Conservation (phyloP, 2,113 vertebrate genomes). For the Cochlearius cochlearius region DNA sequence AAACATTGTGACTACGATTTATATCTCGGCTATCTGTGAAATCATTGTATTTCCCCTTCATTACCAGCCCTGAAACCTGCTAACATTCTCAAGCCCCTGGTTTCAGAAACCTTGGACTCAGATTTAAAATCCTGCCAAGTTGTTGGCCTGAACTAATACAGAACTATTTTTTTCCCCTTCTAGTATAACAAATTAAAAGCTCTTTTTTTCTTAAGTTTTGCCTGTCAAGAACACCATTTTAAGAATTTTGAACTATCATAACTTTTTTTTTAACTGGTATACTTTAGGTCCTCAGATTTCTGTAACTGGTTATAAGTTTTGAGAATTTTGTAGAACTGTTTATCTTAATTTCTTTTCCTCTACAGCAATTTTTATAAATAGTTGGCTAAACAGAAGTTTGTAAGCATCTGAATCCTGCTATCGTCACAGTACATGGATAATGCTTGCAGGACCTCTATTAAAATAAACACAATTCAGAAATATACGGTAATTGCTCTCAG, state of each 20-base stretch:
- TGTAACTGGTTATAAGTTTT: neutral
- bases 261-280: neutral
- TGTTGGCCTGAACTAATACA: neutral
- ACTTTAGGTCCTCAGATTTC: neutral
- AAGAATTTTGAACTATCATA: neutral
- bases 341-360: neutral
- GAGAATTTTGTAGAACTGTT: neutral
- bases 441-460: neutral
- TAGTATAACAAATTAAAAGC: neutral
- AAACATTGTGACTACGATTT: neutral
- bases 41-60: neutral
- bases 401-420: neutral
- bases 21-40: neutral
- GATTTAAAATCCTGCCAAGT: neutral
- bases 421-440: neutral
- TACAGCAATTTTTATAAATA: neutral
- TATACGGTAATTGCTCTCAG: neutral
- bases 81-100: neutral
- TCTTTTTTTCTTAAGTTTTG: neutral
- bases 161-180: neutral
- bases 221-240: neutral
- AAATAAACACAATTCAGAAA: neutral
- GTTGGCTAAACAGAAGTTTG: neutral
- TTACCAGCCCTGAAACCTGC: neutral
- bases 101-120: constrained; percentile 1